Conservation (phyloP, 2,888 invertebrate genomes). For the Sminthurinus aureus region DNA sequence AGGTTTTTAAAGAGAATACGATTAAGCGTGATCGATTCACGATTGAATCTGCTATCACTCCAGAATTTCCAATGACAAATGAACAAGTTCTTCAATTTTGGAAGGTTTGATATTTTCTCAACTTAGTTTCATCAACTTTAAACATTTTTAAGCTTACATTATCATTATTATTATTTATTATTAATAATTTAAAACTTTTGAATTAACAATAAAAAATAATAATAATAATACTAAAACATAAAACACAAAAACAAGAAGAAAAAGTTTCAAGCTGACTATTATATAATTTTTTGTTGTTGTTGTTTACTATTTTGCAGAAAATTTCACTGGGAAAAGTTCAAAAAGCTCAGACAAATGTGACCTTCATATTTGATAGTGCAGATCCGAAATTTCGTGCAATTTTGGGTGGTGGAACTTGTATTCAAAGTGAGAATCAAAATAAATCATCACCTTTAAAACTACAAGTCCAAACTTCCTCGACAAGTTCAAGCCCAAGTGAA, state of each 20-base stretch:
- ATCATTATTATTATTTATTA: not conserved
- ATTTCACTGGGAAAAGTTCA: not conserved
- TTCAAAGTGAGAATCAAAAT: not conserved
- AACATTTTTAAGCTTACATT: too few species aligned
- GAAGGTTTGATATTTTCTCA: not conserved
- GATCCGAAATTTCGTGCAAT: not conserved
- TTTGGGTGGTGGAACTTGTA: not conserved
- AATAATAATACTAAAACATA: not conserved
- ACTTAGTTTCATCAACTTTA: too few species aligned
- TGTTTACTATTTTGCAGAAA: not conserved
- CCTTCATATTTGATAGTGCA: not conserved
- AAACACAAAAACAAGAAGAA: not conserved
- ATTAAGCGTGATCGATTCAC: not conserved
- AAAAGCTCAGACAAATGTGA: conserved; percentile 3
- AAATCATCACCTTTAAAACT: not conserved
- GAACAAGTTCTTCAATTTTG: not conserved
- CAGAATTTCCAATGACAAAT: not conserved
- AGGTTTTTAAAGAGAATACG: not conserved
- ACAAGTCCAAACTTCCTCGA: not conserved
- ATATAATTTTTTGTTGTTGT: not conserved
- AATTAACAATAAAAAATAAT: not conserved
- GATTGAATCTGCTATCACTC: not conserved
- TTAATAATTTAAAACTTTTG: not conserved
- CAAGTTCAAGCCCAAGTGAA: too few species aligned
- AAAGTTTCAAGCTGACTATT: too few species aligned